Evolutionary conservation across 2,888 invertebrate genomes (phyloP).

Genomic region (Philopedon plagiatum): DNA sequence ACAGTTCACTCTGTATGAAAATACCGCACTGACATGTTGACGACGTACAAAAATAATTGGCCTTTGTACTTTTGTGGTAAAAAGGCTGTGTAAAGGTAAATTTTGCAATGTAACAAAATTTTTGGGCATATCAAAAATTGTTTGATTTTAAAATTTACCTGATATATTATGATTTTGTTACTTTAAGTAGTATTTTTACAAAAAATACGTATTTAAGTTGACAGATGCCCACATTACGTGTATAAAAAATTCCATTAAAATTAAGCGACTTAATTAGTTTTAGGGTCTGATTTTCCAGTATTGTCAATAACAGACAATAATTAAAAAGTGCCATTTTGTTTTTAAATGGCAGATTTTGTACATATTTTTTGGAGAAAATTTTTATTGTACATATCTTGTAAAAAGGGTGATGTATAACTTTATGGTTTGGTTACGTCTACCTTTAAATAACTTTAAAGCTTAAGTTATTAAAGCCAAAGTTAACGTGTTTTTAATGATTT

Average conservation of each 20-base stretch:
- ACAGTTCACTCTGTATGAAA: background rate
- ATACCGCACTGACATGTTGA: constrained; percentile 32
- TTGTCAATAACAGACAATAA: constrained; percentile 64
- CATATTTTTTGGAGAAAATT: constrained; percentile 57
- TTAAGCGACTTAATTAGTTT: constrained; percentile 53
- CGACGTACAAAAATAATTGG: constrained; percentile 55
- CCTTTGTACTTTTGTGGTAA: constrained; percentile 61
- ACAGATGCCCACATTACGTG: background rate
- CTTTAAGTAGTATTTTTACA: constrained; percentile 6
- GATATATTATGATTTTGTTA: background rate
- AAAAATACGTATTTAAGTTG: constrained; percentile 12
- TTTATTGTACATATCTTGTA: constrained; percentile 55
- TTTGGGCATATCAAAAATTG: background rate
- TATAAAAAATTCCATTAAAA: constrained; percentile 14
- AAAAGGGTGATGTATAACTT: constrained; percentile 50
- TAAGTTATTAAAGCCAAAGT: too few relatives aligned
- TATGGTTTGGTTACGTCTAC: constrained; percentile 5
- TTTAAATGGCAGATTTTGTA: constrained; percentile 61
- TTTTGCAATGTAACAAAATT: background rate
- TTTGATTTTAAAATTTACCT: constrained; percentile 4
- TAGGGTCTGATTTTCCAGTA: constrained; percentile 52
- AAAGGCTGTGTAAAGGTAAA: constrained; percentile 62
- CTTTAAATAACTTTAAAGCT: background rate
- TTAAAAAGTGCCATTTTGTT: constrained; percentile 57
- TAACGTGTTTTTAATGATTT: too few relatives aligned